Percentiles rank a stretch among this genome's conserved stretches.
These are phyloP conservation scores for Cotesia glomerata DNA, from an alignment of 1,140 invertebrate genomes.

Conservation along the genomic window DNA sequence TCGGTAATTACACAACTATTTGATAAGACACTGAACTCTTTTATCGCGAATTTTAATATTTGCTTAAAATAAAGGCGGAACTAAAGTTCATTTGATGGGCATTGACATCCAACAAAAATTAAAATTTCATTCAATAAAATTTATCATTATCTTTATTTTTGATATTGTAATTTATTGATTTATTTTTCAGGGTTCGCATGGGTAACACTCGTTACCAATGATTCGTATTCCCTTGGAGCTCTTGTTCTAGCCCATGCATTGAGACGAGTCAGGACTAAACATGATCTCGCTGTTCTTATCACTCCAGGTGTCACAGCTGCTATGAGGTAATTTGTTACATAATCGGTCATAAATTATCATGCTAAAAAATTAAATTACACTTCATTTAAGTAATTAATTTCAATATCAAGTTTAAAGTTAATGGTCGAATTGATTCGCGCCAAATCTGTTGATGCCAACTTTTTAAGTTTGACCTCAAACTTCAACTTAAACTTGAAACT, in stretches of 20 bases:
- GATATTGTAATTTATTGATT: constrained; percentile 34
- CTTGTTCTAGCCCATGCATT: constrained; percentile 90
- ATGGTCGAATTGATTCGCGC: too few species aligned
- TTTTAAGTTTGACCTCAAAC: too few species aligned
- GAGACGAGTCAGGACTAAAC: constrained; percentile 73
- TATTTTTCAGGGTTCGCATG: constrained; percentile 76
- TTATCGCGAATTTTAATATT: too few species aligned
- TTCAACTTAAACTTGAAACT: too few species aligned
- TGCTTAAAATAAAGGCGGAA: too few species aligned
- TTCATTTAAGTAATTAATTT: not conserved
- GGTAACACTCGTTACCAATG: constrained; percentile 95
- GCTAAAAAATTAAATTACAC: not conserved
- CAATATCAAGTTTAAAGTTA: not conserved
- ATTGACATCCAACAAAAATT: constrained; percentile 5
- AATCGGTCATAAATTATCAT: not conserved
- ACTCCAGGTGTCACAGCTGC: constrained; percentile 82
- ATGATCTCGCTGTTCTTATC: constrained; percentile 82
- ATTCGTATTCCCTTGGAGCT: constrained; percentile 90
- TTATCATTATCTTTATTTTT: constrained; percentile 26
- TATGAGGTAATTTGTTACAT: constrained; percentile 74
- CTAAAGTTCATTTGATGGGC: too few species aligned
- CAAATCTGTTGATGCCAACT: too few species aligned
- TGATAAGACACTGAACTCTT: too few species aligned
- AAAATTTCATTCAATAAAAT: constrained; percentile 4
- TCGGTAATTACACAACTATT: too few species aligned